Evolutionary conservation across 2,888 invertebrate species (phyloP), one percentile per base, ranked within the genome.

Genomic region (Lasioglossum calceatum): DNA sequence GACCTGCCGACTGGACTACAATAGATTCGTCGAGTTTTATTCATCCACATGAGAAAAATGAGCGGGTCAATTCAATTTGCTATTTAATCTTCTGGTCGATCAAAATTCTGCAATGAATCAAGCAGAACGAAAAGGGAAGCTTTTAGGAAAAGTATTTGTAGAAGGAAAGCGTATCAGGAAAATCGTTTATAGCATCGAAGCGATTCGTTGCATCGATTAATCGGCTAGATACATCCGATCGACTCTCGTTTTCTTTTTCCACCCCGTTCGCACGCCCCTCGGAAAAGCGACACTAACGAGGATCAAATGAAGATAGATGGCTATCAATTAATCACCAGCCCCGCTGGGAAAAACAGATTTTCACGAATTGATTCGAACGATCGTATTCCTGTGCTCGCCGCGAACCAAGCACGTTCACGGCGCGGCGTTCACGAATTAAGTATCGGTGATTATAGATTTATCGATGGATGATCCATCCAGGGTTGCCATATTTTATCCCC

Each of bases 261-360:
- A 12, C 42, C 44, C 42, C 70, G 72, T 39, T 36, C 61, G 50
- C 54, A 27, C 5, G 4, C n/a, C 7, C 27, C 36, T 3, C 54
- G 77, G 77, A 78, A 88, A 72, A 79, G 79, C 75, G 86, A 88
- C 84, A 79, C 86, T 88, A 88, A 88, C 88, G 88, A 88, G 86
- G 76, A 84, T 74, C 74, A 84, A 88, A 88, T 88, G 88, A 88
- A 88, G 88, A 88, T 88, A 77, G 88, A 88, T 88, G 88, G 82
- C 74, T 84, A 88, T 88, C 88, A 81, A 88, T 88, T 88, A 89
- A 88, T 87, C 88, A 89, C 84, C 70, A 44, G 77, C 42, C 42
- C 27, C 58, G 36, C 19, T 32, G 7, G n/a, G 44, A 80, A 72
- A 70, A 78, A 78, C 58, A 77, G 79, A 84, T 84, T 44, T 76